A percentile compares a stretch with the other conserved stretches of the same genome.
Conservation (phyloP, 2,888 invertebrate species). For the Hyposoter dolosus region DNA sequence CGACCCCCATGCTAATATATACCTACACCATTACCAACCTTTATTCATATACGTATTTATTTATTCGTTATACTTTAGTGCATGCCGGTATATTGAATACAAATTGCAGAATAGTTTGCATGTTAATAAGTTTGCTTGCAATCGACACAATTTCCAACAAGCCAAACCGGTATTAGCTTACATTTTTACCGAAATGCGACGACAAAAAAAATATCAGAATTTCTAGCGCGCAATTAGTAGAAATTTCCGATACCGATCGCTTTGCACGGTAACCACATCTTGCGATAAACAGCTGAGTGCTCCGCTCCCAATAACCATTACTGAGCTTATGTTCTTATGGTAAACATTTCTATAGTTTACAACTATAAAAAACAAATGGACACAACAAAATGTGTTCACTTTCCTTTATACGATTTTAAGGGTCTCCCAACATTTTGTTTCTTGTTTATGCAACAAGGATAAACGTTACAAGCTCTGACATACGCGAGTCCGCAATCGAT, state of each 20-base stretch:
- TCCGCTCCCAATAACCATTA: not conserved
- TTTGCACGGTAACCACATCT: not conserved
- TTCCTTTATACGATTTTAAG: slow-evolving; percentile 10
- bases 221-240: slow-evolving; percentile 19
- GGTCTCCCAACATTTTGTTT: slow-evolving; percentile 7
- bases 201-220: not conserved
- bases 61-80: slow-evolving; percentile 30
- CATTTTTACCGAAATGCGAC: not conserved
- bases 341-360: too few relatives aligned
- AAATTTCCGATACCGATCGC: slow-evolving; percentile 9
- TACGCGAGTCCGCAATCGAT: slow-evolving; percentile 50
- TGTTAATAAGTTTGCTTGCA: slow-evolving; percentile 11
- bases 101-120: slow-evolving; percentile 39
- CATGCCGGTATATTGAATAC: slow-evolving; percentile 50
- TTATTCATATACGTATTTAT: not conserved
- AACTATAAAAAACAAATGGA: not conserved
- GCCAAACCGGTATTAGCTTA: not conserved
- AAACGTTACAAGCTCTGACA: slow-evolving; percentile 22
- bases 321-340: not conserved
- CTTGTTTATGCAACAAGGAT: slow-evolving; percentile 15
- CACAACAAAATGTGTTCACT: slow-evolving; percentile 10
- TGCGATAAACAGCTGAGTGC: slow-evolving; percentile 17
- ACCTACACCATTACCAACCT: slow-evolving; percentile 23
- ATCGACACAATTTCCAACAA: slow-evolving; percentile 5
- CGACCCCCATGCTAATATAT: slow-evolving; percentile 65